Evolutionary conservation across 1,140 invertebrate species (phyloP).

Genomic region (Drosophila virilis): DNA sequence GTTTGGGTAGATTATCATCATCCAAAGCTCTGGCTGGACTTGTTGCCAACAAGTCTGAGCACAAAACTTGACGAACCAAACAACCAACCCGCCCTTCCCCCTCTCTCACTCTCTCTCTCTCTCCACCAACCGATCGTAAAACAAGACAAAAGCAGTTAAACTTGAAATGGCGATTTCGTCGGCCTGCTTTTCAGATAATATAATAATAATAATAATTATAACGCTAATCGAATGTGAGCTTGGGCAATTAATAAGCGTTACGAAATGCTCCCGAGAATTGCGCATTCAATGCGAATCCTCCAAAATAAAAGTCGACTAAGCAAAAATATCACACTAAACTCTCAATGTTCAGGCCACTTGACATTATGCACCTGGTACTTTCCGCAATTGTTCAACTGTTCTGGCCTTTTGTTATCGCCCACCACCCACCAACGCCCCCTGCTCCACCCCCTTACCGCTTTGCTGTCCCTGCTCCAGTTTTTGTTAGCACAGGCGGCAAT

Average conservation of each 20-base stretch:
- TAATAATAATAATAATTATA: slow-evolving; percentile 23
- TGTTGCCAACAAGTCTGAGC: slow-evolving; percentile 54
- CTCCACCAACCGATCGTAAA: neutral
- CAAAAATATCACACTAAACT: too few species aligned
- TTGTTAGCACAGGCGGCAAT: slow-evolving; percentile 16
- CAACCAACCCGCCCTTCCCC: too few species aligned
- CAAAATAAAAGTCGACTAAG: neutral
- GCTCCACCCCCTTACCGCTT: neutral
- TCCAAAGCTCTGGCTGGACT: slow-evolving; percentile 38
- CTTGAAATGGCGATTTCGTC: slow-evolving; percentile 37
- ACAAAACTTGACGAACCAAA: slow-evolving; percentile 26
- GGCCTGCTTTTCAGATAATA: slow-evolving; percentile 26
- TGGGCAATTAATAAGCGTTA: slow-evolving; percentile 51
- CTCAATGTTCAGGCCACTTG: neutral
- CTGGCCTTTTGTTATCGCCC: slow-evolving; percentile 1
- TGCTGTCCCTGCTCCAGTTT: slow-evolving; percentile 14
- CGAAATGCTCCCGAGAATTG: slow-evolving; percentile 43
- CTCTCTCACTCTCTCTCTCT: too few species aligned
- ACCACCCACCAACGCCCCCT: too few species aligned
- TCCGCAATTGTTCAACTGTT: slow-evolving; percentile 16
- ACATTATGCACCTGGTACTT: slow-evolving; percentile 2
- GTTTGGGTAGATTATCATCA: slow-evolving; percentile 5
- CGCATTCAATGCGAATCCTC: slow-evolving; percentile 47
- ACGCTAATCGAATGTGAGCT: slow-evolving; percentile 51
- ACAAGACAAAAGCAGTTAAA: slow-evolving; percentile 42